A percentile compares a stretch with the other conserved stretches of the same genome.
These are phyloP conservation scores for Erebia aethiops DNA, from an alignment of 2,888 invertebrate genomes.

Conservation along the genomic window DNA sequence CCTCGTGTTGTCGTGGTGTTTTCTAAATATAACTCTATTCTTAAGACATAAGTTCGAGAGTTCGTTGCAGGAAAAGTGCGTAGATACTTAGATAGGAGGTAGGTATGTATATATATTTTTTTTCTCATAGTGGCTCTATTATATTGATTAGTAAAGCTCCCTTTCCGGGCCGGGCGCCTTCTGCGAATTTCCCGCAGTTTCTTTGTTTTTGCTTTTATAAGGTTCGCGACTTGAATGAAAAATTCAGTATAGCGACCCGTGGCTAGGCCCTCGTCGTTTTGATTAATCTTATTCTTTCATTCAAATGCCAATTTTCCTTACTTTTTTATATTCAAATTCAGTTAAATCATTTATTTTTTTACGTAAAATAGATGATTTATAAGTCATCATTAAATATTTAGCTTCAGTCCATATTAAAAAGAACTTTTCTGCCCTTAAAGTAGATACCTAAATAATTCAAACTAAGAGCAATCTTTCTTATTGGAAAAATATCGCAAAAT, in stretches of 20 bases:
- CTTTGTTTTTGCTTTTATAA: conserved; percentile 64
- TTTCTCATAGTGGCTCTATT: conserved; percentile 82
- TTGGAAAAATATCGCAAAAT: too few relatives aligned
- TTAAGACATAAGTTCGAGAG: conserved; percentile 44
- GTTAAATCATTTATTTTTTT: neutral
- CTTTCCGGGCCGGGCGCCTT: conserved; percentile 72
- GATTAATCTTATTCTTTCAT: neutral
- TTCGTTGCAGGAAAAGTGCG: conserved; percentile 45
- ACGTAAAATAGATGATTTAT: too few relatives aligned
- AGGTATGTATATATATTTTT: conserved; percentile 60
- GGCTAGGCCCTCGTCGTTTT: conserved; percentile 8
- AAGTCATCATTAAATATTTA: too few relatives aligned
- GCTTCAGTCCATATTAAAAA: too few relatives aligned
- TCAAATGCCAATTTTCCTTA: neutral
- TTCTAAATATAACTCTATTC: conserved; percentile 50
- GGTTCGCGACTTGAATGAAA: conserved; percentile 41
- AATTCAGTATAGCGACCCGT: conserved; percentile 27
- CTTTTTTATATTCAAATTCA: neutral
- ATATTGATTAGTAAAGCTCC: conserved; percentile 81
- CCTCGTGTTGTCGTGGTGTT: conserved; percentile 51
- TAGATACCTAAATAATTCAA: too few relatives aligned
- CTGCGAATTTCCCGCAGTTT: conserved; percentile 68
- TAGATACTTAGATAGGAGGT: conserved; percentile 56
- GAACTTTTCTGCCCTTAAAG: too few relatives aligned
- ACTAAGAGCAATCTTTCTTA: too few relatives aligned